phyloP scores from a whole-genome alignment of 2,888 invertebrate species.

The Arrhopalites spinosus region DNA sequence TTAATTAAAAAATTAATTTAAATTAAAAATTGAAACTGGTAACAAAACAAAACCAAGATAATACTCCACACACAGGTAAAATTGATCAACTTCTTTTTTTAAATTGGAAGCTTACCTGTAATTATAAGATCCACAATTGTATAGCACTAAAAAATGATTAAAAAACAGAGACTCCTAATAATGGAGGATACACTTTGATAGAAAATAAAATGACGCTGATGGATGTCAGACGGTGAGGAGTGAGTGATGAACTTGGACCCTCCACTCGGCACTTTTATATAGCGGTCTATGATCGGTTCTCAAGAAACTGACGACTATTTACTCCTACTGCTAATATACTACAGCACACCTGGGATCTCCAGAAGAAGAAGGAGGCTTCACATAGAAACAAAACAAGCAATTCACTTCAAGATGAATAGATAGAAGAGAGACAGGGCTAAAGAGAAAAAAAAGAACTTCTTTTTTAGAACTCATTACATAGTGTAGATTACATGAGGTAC shows the following conservation, averaged over 20 bases:
- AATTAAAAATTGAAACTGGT: no score
- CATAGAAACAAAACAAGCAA: not conserved
- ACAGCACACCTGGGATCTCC: conserved; percentile 12
- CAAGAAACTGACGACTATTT: not conserved
- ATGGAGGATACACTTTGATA: no score
- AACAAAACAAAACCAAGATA: no score
- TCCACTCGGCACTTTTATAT: conserved; percentile 38
- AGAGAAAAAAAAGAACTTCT: not conserved
- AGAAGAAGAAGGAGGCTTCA: conserved; percentile 2
- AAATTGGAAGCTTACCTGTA: no score
- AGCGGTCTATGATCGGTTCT: conserved; percentile 20
- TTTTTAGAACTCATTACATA: conserved; percentile 16
- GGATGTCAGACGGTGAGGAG: conserved; percentile 23
- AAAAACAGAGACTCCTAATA: no score
- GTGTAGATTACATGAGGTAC: conserved; percentile 9
- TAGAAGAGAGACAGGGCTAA: conserved; percentile 7
- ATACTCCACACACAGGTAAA: no score
- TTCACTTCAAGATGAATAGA: not conserved
- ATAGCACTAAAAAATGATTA: no score
- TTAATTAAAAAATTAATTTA: no score
- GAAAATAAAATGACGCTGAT: no score
- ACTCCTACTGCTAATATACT: no score
- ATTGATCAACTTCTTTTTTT: no score
- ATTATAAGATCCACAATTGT: no score
- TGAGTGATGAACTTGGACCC: conserved; percentile 41